Evolutionary conservation across 2,113 vertebrate species (phyloP).

Genomic region (Oxyura jamaicensis): DNA sequence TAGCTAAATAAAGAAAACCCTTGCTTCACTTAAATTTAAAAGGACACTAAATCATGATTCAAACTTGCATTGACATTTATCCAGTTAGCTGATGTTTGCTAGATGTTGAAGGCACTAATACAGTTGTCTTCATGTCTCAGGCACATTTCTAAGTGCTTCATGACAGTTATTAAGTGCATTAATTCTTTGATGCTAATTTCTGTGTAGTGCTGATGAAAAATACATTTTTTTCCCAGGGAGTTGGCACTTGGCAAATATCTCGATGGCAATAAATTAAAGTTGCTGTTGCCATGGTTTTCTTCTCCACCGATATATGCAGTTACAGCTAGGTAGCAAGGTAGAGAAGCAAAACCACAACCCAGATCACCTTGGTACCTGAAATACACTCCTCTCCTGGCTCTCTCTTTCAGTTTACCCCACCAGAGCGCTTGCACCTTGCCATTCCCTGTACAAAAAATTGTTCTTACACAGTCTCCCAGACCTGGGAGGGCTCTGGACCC

Average conservation of each 20-base stretch:
- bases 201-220: constrained; percentile 64
- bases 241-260: constrained; percentile 36
- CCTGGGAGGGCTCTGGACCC: accelerated
- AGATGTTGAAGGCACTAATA: constrained; percentile 52
- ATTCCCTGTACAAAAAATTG: background rate
- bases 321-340: background rate
- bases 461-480: background rate
- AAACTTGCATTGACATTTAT: constrained; percentile 66
- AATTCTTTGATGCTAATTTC: constrained; percentile 74
- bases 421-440: background rate
- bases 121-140: constrained; percentile 53
- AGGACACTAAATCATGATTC: constrained; percentile 51
- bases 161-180: constrained; percentile 70
- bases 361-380: accelerated
- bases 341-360: background rate
- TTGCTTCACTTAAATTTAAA: constrained; percentile 54
- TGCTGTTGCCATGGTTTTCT: constrained; percentile 66
- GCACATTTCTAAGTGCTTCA: constrained; percentile 35
- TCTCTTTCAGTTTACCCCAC: background rate
- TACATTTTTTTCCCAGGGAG: constrained; percentile 44
- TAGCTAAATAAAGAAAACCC: constrained; percentile 53
- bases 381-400: background rate
- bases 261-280: constrained; percentile 39
- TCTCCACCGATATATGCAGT: background rate
- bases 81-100: constrained; percentile 55